Percentiles rank a stretch among this genome's conserved stretches.
Conservation (phyloP, 2,113 vertebrate species). For the Danionella cerebrum region DNA sequence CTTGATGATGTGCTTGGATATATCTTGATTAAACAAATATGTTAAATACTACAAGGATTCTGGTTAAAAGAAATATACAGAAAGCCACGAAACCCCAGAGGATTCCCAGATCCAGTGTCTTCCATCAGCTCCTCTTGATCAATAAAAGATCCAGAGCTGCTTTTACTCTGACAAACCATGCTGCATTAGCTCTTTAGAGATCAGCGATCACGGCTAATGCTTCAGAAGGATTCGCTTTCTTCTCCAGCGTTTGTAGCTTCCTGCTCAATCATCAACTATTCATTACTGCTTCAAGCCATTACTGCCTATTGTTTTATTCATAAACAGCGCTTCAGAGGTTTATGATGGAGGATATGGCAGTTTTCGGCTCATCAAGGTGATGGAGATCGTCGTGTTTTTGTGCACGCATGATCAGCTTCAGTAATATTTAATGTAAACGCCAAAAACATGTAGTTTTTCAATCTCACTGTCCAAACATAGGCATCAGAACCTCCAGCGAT, state of each 20-base stretch:
- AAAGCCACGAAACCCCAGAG: no score
- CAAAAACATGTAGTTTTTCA: no score
- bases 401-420: background rate
- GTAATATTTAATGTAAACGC: background rate
- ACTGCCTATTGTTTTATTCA: conserved; percentile 26
- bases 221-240: background rate
- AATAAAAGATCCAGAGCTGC: conserved; percentile 3
- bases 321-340: background rate
- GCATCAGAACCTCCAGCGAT: no score
- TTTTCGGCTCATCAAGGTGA: background rate
- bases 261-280: conserved; percentile 15
- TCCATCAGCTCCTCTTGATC: background rate
- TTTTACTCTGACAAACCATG: background rate
- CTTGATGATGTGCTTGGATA: no score
- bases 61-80: no score
- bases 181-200: conserved; percentile 2
- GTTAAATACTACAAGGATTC: no score
- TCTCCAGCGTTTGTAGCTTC: background rate
- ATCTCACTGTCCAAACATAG: no score
- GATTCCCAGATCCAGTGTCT: background rate
- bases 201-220: background rate
- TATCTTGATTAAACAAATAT: no score
- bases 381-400: background rate
- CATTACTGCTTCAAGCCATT: background rate
- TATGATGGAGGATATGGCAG: background rate